These are phyloP conservation scores for Unio delphinus DNA, from an alignment of 2,888 invertebrate genomes.

Conservation along the genomic window DNA sequence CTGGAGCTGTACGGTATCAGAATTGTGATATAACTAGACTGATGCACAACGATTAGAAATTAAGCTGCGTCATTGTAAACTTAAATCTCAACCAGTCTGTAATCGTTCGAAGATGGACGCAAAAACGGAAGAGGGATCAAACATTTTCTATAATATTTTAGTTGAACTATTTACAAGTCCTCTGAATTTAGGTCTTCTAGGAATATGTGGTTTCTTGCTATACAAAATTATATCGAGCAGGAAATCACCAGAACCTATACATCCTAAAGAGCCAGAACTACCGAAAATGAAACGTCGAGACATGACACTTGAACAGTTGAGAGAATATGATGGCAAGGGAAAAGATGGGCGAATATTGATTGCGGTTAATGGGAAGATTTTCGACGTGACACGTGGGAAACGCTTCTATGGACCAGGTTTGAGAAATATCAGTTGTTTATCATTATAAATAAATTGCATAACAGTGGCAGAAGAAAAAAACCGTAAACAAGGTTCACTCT, in stretches of 20 bases:
- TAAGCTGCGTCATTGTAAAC: too few species aligned
- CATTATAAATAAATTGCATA: too few species aligned
- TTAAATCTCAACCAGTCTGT: too few species aligned
- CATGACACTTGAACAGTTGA: conserved; percentile 90
- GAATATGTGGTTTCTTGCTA: conserved; percentile 80
- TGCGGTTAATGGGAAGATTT: conserved; percentile 94
- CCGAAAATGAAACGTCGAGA: conserved; percentile 88
- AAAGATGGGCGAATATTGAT: conserved; percentile 89
- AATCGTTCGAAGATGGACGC: not conserved
- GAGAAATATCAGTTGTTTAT: too few species aligned
- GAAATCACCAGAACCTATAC: conserved; percentile 40
- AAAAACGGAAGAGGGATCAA: conserved; percentile 30
- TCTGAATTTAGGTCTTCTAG: conserved; percentile 80
- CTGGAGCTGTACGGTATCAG: too few species aligned
- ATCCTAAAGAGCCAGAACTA: conserved; percentile 76
- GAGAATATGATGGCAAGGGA: conserved; percentile 86
- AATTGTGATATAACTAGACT: too few species aligned
- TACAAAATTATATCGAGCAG: conserved; percentile 80
- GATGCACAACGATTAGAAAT: too few species aligned
- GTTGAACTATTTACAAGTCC: conserved; percentile 81
- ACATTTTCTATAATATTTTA: conserved; percentile 40
- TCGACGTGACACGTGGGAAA: conserved; percentile 90
- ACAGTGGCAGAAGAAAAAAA: too few species aligned
- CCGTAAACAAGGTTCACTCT: too few species aligned
- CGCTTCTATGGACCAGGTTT: conserved; percentile 95